Conservation (phyloP, 2,797 vertebrate species). For the Pipistrellus nathusii region DNA sequence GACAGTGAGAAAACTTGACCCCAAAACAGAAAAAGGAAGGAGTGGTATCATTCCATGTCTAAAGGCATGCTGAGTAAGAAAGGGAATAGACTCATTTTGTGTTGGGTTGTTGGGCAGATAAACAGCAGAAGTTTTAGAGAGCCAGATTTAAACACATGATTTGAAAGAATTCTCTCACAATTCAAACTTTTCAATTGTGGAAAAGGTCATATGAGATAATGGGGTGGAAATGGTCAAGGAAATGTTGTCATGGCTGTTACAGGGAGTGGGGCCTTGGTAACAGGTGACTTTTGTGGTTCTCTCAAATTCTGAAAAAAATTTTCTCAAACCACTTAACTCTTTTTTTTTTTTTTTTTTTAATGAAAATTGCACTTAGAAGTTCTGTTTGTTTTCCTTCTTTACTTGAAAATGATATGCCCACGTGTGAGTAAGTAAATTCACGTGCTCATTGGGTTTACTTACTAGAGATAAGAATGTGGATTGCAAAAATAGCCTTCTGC, state of each 20-base stretch:
- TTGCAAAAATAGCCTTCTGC: background rate
- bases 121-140: background rate
- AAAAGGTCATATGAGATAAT: background rate
- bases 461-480: background rate
- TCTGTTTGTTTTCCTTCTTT: constrained; percentile 20
- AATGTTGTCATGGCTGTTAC: background rate
- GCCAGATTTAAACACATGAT: background rate
- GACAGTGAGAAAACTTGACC: background rate
- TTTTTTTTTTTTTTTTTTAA: background rate
- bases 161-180: constrained; percentile 2
- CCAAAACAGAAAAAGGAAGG: constrained; percentile 14
- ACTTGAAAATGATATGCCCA: background rate
- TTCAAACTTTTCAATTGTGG: background rate
- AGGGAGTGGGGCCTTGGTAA: background rate
- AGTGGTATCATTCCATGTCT: background rate
- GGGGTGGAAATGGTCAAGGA: background rate
- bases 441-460: background rate
- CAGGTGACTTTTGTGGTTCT: background rate
- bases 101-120: background rate
- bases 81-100: background rate
- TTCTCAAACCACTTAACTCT: background rate
- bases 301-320: background rate
- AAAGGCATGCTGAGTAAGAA: background rate
- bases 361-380: background rate
- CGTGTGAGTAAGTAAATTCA: background rate